phyloP scores from a whole-genome alignment of 2,888 invertebrate species.

The Candidula unifasciata region DNA sequence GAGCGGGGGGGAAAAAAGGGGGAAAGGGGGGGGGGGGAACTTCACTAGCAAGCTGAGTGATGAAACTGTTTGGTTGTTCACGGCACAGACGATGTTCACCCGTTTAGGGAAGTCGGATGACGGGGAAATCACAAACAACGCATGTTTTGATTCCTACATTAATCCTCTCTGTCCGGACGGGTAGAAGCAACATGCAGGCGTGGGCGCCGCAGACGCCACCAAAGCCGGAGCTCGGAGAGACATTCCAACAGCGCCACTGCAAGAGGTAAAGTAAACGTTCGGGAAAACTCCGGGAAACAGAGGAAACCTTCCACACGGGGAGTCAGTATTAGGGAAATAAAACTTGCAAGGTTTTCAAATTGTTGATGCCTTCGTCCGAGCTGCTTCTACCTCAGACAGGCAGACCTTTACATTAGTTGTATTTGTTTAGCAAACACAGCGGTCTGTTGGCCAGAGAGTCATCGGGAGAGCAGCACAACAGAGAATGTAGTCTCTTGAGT shows the following conservation, averaged over 20 bases:
- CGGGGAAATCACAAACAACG: slow-evolving; percentile 31
- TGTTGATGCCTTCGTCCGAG: slow-evolving; percentile 1
- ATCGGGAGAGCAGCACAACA: neutral
- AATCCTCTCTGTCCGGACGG: slow-evolving; percentile 27
- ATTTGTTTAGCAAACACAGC: slow-evolving; percentile 35
- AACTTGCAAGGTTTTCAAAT: slow-evolving; percentile 35
- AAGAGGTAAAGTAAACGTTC: slow-evolving; percentile 40
- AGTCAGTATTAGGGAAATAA: slow-evolving; percentile 21
- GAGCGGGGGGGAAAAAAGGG: too few relatives aligned
- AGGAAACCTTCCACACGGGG: slow-evolving; percentile 20
- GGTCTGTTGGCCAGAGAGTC: neutral
- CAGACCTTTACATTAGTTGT: slow-evolving; percentile 28
- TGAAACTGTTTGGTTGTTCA: slow-evolving; percentile 28
- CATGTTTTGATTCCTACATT: slow-evolving; percentile 41
- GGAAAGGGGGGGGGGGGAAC: too few relatives aligned
- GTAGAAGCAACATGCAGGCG: slow-evolving; percentile 42
- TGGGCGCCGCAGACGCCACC: slow-evolving; percentile 37
- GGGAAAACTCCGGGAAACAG: neutral
- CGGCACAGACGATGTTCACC: slow-evolving; percentile 33
- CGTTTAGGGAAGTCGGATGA: neutral
- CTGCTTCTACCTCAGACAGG: neutral
- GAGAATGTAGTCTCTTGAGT: neutral
- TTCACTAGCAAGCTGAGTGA: neutral
- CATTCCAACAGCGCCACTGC: slow-evolving; percentile 39
- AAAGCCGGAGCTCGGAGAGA: slow-evolving; percentile 35